A percentile compares a stretch with the other conserved stretches of the same genome.
phyloP scores from a whole-genome alignment of 2,113 vertebrate species.

The Phoxinus phoxinus region DNA sequence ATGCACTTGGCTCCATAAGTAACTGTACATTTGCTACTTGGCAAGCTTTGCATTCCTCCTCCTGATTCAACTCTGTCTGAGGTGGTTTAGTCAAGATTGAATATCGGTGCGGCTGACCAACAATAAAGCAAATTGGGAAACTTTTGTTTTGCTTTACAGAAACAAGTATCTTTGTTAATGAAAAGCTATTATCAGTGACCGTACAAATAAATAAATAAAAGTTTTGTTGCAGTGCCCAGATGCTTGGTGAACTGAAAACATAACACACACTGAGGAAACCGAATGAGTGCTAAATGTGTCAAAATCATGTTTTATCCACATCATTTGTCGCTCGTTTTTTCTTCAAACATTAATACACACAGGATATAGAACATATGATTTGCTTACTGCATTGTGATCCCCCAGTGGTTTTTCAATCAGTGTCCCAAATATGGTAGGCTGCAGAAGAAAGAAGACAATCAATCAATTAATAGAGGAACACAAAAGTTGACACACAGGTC shows the following conservation, averaged over 20 bases:
- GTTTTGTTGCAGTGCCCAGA: neutral
- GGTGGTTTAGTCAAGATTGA: constrained; percentile 45
- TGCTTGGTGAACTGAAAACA: neutral
- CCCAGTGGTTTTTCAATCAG: constrained; percentile 67
- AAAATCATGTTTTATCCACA: neutral
- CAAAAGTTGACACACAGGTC: neutral
- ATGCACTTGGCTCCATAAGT: constrained; percentile 59
- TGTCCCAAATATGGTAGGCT: constrained; percentile 71
- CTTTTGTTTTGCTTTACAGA: neutral
- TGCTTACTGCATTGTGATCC: constrained; percentile 69
- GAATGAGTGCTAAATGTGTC: neutral
- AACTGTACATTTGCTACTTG: constrained; percentile 71
- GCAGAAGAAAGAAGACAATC: constrained; percentile 53
- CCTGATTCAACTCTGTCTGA: constrained; percentile 36
- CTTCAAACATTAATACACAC: neutral
- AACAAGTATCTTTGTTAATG: neutral
- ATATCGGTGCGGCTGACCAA: constrained; percentile 37
- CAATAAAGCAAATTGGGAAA: neutral
- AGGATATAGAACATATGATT: neutral
- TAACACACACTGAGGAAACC: neutral
- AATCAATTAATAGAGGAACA: constrained; percentile 2
- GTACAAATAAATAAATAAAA: neutral
- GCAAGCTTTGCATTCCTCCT: constrained; percentile 47
- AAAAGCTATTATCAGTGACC: neutral
- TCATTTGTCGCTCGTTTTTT: neutral